These are phyloP conservation scores for Neodiprion pinetum DNA, from an alignment of 1,140 invertebrate genomes.

Conservation along the genomic window DNA sequence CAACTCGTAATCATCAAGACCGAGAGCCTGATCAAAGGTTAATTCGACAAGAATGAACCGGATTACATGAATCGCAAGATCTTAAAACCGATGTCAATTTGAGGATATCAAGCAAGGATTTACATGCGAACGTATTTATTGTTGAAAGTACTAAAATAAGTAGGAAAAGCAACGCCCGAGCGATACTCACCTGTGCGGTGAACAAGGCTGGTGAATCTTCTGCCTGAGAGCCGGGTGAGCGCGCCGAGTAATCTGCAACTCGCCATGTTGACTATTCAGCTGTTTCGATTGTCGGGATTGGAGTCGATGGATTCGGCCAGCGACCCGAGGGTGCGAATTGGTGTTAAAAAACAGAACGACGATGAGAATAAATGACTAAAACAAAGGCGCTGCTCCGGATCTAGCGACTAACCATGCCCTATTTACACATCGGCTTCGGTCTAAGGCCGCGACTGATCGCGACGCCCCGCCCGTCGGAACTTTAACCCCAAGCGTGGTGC, in stretches of 20 bases:
- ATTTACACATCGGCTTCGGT: too few relatives aligned
- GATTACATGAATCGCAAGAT: slow-evolving; percentile 2
- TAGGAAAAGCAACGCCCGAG: slow-evolving; percentile 16
- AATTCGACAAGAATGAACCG: slow-evolving; percentile 28
- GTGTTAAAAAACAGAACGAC: too few relatives aligned
- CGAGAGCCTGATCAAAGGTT: slow-evolving; percentile 34
- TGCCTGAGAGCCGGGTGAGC: slow-evolving; percentile 43
- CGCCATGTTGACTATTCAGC: slow-evolving; percentile 40
- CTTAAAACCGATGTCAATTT: neutral
- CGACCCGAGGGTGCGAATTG: too few relatives aligned
- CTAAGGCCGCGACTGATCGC: too few relatives aligned
- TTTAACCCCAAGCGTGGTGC: too few relatives aligned
- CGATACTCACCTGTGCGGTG: slow-evolving; percentile 50
- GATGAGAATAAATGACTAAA: too few relatives aligned
- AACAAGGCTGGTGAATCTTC: slow-evolving; percentile 35
- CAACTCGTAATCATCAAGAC: neutral
- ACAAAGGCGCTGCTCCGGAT: too few relatives aligned
- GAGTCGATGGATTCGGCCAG: too few relatives aligned
- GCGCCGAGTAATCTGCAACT: slow-evolving; percentile 53
- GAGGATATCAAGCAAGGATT: neutral
- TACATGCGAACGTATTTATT: neutral
- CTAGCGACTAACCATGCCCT: too few relatives aligned
- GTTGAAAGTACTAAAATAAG: slow-evolving; percentile 9
- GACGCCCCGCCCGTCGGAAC: too few relatives aligned
- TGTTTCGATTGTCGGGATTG: neutral